Percentiles rank a stretch among this genome's conserved stretches.
Evolutionary conservation across 2,113 vertebrate species (phyloP).

Genomic region (Eubucco bourcierii): DNA sequence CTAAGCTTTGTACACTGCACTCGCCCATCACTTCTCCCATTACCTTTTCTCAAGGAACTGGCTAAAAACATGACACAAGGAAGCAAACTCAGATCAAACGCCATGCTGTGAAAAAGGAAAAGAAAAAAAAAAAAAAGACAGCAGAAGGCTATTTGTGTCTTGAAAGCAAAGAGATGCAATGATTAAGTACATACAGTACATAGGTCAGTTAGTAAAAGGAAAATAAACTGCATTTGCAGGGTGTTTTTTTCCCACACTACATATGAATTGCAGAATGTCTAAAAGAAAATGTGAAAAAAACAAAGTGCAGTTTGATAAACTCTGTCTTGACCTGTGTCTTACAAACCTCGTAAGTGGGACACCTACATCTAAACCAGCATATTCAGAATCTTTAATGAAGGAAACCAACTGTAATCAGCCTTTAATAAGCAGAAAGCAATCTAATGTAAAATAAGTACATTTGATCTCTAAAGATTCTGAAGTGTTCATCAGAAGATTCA

Average conservation of each 20-base stretch:
- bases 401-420: not conserved
- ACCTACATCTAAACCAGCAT: not conserved
- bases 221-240: not conserved
- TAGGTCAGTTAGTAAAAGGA: not conserved
- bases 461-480: not conserved
- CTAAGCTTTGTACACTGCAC: not conserved
- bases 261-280: not conserved
- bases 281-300: not conserved
- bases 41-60: not conserved
- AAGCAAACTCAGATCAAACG: conserved; percentile 9
- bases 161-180: not conserved
- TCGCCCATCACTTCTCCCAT: not conserved
- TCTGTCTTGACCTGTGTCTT: not conserved
- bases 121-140: not conserved
- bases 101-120: not conserved
- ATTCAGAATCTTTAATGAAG: not conserved
- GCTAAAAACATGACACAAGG: not conserved
- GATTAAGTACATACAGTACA: not conserved
- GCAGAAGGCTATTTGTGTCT: not conserved
- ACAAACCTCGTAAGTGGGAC: not conserved
- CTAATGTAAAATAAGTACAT: not conserved
- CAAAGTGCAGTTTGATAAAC: not conserved
- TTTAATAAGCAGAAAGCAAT: not conserved
- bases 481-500: not conserved
- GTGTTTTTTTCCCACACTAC: not conserved